Evolutionary conservation across 2,888 invertebrate species (phyloP).

Genomic region (Pilophorus perplexus): DNA sequence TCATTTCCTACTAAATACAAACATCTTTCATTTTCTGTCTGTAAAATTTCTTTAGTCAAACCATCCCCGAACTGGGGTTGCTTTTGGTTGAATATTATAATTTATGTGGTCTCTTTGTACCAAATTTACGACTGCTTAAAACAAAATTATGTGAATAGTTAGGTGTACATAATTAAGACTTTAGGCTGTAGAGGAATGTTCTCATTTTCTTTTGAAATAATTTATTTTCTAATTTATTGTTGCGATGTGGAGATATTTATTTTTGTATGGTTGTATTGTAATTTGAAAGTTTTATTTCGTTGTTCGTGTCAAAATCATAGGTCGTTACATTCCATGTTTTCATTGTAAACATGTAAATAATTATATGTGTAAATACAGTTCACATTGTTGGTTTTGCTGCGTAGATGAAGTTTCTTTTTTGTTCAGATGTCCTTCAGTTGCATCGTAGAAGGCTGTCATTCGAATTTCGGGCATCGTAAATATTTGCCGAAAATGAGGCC

Average conservation of each 20-base stretch:
- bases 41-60: too few species aligned
- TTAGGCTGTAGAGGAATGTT: not conserved
- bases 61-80: too few species aligned
- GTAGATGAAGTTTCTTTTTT: too few species aligned
- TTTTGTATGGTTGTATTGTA: conserved; percentile 17
- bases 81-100: too few species aligned
- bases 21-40: too few species aligned
- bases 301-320: not conserved
- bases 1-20: too few species aligned
- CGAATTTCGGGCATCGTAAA: too few species aligned
- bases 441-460: too few species aligned
- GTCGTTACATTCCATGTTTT: conserved; percentile 17
- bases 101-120: not conserved
- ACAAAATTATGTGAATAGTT: conserved; percentile 18
- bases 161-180: conserved; percentile 12
- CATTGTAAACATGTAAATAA: conserved; percentile 1
- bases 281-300: not conserved
- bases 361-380: conserved; percentile 23
- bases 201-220: conserved; percentile 6
- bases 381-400: too few species aligned
- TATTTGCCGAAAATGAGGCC: too few species aligned
- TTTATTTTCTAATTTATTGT: conserved; percentile 31
- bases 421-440: too few species aligned
- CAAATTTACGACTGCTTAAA: conserved; percentile 4
- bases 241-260: conserved; percentile 2